Evolutionary conservation across 2,797 vertebrate species (phyloP), one percentile per base, ranked within the genome.

Genomic region (Leptodactylus fallax): DNA sequence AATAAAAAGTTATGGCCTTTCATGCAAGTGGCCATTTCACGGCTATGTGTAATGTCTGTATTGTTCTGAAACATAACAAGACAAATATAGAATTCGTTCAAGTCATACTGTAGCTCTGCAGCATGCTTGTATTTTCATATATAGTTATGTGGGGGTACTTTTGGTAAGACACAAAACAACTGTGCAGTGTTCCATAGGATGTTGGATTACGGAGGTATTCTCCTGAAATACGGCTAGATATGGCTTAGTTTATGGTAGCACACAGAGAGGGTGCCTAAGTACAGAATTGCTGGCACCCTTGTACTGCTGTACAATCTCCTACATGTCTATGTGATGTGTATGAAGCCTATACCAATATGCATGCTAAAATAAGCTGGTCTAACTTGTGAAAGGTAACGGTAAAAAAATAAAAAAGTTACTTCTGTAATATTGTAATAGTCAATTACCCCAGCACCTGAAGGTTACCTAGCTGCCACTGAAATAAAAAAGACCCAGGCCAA

Each of bases 401-500:
- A 47, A 27, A 56, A 78, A 78, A 16, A 49, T 6, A 21, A 23
- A 55, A 79, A 72, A 9, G 10, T 76, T 76, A 51, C 17, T 72
- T 72, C 9, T 21, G 71, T 56, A 79, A 53, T 36, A 19, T 79
- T 79, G 58, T n/a, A 63, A 65, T 63, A 23, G 79, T 21, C 79
- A 81, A 63, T 63, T 58, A 63, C 60, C 3, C 6, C 58, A 23
- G 60, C 58, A 21, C 6, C 36, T 53, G 60, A 25, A 60, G 55
- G 25, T 60, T 83, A 16, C 58, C 36, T 63, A 77, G 19, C 49
- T 25, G 3, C n/a, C 49, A 21, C 14, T 51, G 83, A 55, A 83
- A 83, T 77, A 58, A 79, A 56, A 61, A 89, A 67, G 72, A 60
- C 58, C 47, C 27, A 56, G 77, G 36, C 25, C 84, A 83, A 77